A percentile compares a stretch with the other conserved stretches of the same genome.
Evolutionary conservation across 2,888 invertebrate species (phyloP).

Genomic region (Drosophila tanythrix): DNA sequence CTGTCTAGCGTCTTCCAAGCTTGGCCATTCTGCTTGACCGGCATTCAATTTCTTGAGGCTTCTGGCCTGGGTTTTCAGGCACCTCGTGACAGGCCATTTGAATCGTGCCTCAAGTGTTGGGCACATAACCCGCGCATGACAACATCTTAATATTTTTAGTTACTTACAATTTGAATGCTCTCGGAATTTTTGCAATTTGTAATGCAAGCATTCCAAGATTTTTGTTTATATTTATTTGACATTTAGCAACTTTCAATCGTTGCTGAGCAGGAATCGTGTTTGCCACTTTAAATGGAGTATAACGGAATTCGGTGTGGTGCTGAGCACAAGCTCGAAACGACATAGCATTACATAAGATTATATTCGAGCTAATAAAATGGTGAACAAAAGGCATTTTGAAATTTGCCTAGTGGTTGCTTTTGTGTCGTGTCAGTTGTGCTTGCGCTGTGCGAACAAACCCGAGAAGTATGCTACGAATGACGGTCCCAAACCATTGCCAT

Average conservation of each 20-base stretch:
- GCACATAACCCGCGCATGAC: conserved; percentile 11
- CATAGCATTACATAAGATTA: conserved; percentile 40
- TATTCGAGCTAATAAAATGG: conserved; percentile 52
- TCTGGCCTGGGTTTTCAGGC: neutral
- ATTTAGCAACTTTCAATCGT: neutral
- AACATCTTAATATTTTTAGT: neutral
- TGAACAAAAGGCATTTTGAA: conserved; percentile 46
- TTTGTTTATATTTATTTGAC: neutral
- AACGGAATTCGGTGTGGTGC: conserved; percentile 12
- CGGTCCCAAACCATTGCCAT: conserved; percentile 7
- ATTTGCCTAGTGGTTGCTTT: conserved; percentile 17
- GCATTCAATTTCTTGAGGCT: neutral
- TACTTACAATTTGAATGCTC: neutral
- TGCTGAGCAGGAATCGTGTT: neutral
- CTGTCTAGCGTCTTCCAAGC: neutral
- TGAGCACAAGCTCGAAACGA: neutral
- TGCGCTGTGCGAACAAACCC: conserved; percentile 14
- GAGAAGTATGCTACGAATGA: conserved; percentile 37
- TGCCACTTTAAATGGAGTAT: neutral
- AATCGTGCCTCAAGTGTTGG: neutral
- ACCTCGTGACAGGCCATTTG: neutral
- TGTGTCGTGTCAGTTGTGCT: conserved; percentile 23
- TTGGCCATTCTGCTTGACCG: no score
- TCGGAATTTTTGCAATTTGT: neutral
- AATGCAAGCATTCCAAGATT: neutral